Evolutionary conservation across 2,113 vertebrate species (phyloP), one percentile per base, ranked within the genome.

Genomic region (Fukomys damarensis): DNA sequence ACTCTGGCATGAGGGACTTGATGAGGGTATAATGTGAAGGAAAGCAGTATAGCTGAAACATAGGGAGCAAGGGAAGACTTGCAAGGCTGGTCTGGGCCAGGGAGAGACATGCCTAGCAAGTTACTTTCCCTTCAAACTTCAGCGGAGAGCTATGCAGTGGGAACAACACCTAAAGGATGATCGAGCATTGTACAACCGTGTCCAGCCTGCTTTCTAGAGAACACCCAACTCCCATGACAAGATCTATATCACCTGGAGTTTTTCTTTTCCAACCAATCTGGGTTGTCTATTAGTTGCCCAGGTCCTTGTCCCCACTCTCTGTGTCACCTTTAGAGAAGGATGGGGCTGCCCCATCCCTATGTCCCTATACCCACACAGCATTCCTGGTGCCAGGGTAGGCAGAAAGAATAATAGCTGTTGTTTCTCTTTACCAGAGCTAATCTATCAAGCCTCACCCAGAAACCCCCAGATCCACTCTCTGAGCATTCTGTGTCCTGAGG

Each of bases 401-500:
- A n/a, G 87, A 91, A 98, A 98, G 98, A 99, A 80, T 88, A 98
- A 98, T 98, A 81, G 92, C 96, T 98, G 96, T 97, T 98, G 96
- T 98, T 98, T 98, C 96, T 63, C 79, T 35, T 97, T 97, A 87
- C 97, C 94, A 66, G 46, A 92, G 91, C 95, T 98, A 96, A 98
- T 98, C 97, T 91, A 98, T 98, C 98, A 98, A 43, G 92, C 84
- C 96, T 95, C 86, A 96, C 96, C 92, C 93, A 98, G 96, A 97
- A 97, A 98, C 96, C 96, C 96, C 97, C 84, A 97, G 97, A 98
- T 97, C 94, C 95, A 89, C 68, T 95, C 41, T 94, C 91, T 52
- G 94, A 97, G 96, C 95, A 63, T 88, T 98, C 96, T 97, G 89
- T 97, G 97, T 98, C 94, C 97, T 80, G 95, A 98, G 96, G 98